Evolutionary conservation across 2,888 invertebrate species (phyloP).

Genomic region (Cyclophora albipunctata): DNA sequence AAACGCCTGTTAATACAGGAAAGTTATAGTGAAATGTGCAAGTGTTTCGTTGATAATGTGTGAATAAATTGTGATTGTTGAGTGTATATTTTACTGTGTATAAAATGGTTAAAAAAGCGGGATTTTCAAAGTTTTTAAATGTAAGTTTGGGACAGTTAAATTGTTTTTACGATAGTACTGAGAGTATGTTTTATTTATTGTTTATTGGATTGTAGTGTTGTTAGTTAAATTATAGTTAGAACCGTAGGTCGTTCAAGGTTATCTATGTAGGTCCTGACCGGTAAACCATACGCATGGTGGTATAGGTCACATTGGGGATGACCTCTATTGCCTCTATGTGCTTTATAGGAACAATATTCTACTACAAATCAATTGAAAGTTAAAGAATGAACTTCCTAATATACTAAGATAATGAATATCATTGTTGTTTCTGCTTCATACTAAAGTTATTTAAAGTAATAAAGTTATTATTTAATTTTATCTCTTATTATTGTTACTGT

Average conservation of each 20-base stretch:
- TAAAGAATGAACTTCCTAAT: no score
- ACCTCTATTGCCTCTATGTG: constrained; percentile 43
- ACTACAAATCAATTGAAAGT: no score
- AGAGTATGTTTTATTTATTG: neutral
- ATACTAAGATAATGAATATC: no score
- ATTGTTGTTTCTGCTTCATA: no score
- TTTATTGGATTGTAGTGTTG: constrained; percentile 1
- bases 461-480: no score
- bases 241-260: constrained; percentile 72
- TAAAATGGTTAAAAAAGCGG: constrained; percentile 37
- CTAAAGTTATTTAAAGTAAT: no score
- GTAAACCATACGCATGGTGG: constrained; percentile 52
- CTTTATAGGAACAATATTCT: no score
- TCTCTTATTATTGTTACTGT: no score
- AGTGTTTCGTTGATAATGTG: constrained; percentile 17
- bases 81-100: constrained; percentile 17
- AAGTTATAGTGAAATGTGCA: constrained; percentile 35
- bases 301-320: constrained; percentile 58
- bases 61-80: constrained; percentile 24
- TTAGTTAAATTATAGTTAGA: constrained; percentile 14
- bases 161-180: neutral
- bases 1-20: constrained; percentile 25
- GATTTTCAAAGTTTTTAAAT: constrained; percentile 35
- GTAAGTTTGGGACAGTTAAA: constrained; percentile 32
- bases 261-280: constrained; percentile 53